Evolutionary conservation across 2,113 vertebrate species (phyloP).

Genomic region (Xiphophorus couchianus): DNA sequence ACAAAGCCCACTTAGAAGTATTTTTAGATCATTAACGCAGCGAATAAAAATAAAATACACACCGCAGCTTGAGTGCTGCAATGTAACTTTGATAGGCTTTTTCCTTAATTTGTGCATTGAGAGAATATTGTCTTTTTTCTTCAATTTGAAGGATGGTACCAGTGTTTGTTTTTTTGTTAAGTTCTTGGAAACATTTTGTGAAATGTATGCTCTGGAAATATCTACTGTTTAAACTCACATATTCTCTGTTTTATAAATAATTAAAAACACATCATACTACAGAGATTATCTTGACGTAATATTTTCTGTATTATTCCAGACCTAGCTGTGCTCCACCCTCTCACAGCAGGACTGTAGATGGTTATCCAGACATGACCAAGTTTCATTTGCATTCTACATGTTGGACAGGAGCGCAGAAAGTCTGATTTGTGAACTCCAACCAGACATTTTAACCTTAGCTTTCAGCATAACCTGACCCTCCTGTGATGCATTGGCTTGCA

Average conservation of each 20-base stretch:
- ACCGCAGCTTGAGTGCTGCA: conserved; percentile 18
- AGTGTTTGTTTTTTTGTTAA: conserved; percentile 3
- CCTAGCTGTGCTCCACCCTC: conserved; percentile 1
- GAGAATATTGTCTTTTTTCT: conserved; percentile 6
- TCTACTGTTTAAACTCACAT: conserved; percentile 41
- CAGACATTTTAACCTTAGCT: conserved; percentile 41
- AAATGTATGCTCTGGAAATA: conserved; percentile 38
- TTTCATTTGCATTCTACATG: conserved; percentile 23
- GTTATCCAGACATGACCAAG: conserved; percentile 29
- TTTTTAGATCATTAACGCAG: conserved; percentile 42
- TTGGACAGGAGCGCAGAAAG: conserved; percentile 30
- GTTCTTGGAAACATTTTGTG: conserved; percentile 17
- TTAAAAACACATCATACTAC: conserved; percentile 51
- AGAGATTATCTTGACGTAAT: conserved; percentile 48
- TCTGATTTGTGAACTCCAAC: conserved; percentile 21
- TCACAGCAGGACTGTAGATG: conserved; percentile 14
- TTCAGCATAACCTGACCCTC: conserved; percentile 43
- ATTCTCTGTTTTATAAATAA: conserved; percentile 19
- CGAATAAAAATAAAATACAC: conserved; percentile 50
- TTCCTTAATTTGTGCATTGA: conserved; percentile 9
- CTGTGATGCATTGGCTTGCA: conserved; percentile 5
- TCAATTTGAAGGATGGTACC: conserved; percentile 11
- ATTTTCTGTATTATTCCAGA: conserved; percentile 24
- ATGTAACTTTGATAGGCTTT: conserved; percentile 36
- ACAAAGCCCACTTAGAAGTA: conserved; percentile 38